Evolutionary conservation across 2,113 vertebrate genomes (phyloP).

Genomic region (Campylorhamphus procurvoides): DNA sequence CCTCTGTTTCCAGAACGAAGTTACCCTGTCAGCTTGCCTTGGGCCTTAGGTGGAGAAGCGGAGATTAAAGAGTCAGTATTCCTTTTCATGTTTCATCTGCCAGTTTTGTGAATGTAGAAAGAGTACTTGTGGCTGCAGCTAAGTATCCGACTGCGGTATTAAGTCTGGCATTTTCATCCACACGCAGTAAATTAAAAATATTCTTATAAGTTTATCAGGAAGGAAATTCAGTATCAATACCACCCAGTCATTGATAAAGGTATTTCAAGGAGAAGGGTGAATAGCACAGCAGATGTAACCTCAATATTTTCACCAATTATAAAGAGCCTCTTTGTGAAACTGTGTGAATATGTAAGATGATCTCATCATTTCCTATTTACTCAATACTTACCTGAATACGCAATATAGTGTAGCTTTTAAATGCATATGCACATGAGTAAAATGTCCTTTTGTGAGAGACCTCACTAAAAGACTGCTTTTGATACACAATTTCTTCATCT

Average conservation of each 20-base stretch:
- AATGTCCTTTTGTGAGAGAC: slow-evolving; percentile 75
- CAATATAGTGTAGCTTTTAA: slow-evolving; percentile 75
- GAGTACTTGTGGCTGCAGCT: slow-evolving; percentile 74
- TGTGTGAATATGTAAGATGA: slow-evolving; percentile 75
- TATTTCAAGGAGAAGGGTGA: slow-evolving; percentile 56
- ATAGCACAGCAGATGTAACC: slow-evolving; percentile 65
- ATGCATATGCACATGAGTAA: slow-evolving; percentile 72
- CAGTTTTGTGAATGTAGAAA: slow-evolving; percentile 85
- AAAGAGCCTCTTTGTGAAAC: slow-evolving; percentile 77
- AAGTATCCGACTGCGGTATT: slow-evolving; percentile 68
- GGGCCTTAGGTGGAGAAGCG: slow-evolving; percentile 85
- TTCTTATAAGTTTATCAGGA: slow-evolving; percentile 19
- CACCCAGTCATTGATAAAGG: slow-evolving; percentile 62
- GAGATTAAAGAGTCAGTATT: slow-evolving; percentile 93
- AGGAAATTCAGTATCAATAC: slow-evolving; percentile 27
- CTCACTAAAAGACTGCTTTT: slow-evolving; percentile 75
- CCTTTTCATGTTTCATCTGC: slow-evolving; percentile 90
- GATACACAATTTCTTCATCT: slow-evolving; percentile 69
- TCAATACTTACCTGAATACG: slow-evolving; percentile 80
- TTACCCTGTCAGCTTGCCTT: slow-evolving; percentile 88
- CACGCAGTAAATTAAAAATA: slow-evolving; percentile 58
- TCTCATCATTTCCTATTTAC: slow-evolving; percentile 81
- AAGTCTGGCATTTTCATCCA: slow-evolving; percentile 54
- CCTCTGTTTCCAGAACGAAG: slow-evolving; percentile 80
- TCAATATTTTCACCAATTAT: slow-evolving; percentile 54